A percentile compares a stretch with the other conserved stretches of the same genome.
Evolutionary conservation across 92 coral and sea anemone genomes (phyloP).

Genomic region (Plumapathes pennacea): DNA sequence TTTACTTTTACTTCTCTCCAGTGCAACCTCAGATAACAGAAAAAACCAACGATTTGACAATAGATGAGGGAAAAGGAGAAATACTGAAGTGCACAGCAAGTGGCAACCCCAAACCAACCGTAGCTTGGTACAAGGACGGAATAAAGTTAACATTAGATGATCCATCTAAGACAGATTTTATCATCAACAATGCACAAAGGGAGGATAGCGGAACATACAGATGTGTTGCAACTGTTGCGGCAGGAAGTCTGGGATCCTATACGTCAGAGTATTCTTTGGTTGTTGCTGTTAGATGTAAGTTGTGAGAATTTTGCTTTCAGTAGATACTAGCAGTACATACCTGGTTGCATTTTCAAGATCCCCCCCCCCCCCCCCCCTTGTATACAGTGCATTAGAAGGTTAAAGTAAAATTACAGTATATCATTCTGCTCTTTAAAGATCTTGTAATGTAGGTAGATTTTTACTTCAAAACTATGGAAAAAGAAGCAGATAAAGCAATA

Average conservation of each 20-base stretch:
- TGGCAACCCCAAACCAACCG: conserved; percentile 55
- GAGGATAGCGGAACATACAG: conserved; percentile 20
- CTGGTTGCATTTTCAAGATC: background rate
- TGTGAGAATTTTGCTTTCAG: background rate
- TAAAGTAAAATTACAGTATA: too few relatives aligned
- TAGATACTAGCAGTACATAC: background rate
- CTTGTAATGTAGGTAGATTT: background rate
- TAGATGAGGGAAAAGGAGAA: conserved; percentile 11
- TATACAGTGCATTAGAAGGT: too few relatives aligned
- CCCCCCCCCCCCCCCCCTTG: too few relatives aligned
- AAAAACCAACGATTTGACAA: background rate
- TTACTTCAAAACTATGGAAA: background rate
- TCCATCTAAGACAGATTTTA: conserved; percentile 1
- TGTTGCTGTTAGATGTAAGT: conserved; percentile 33
- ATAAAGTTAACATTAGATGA: background rate
- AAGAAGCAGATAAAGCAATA: too few relatives aligned
- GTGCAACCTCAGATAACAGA: conserved; percentile 15
- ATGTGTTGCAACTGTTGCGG: conserved; percentile 30
- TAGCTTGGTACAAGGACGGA: conserved; percentile 35
- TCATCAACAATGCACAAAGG: conserved; percentile 23
- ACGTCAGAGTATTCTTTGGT: background rate
- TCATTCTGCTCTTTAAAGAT: too few relatives aligned
- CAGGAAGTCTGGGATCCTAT: background rate
- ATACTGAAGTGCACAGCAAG: conserved; percentile 46
- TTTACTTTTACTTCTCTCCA: conserved; percentile 1